Evolutionary conservation across 2,888 invertebrate species (phyloP).

Genomic region (Eristalis pertinax): DNA sequence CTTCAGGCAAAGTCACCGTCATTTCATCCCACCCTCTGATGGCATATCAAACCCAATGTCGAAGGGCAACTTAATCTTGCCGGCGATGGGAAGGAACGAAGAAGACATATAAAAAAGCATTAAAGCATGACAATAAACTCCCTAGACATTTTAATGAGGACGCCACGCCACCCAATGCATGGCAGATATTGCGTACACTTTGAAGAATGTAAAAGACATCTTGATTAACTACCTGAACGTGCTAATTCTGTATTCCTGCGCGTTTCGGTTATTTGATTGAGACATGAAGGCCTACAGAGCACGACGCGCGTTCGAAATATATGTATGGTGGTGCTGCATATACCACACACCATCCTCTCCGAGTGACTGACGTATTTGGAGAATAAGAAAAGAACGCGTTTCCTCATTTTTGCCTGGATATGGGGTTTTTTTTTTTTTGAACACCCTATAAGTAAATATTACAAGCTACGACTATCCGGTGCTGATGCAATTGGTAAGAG

Average conservation of each 20-base stretch:
- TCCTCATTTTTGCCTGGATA: neutral
- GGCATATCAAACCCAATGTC: too few relatives aligned
- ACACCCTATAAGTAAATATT: conserved; percentile 3
- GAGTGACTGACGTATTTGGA: neutral
- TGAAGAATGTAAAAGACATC: neutral
- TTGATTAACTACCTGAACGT: conserved; percentile 17
- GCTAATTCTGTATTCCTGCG: neutral
- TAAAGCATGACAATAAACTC: neutral
- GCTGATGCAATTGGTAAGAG: neutral
- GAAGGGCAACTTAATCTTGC: neutral
- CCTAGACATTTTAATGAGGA: neutral
- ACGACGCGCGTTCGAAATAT: neutral
- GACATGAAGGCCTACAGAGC: neutral
- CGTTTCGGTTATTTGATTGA: neutral
- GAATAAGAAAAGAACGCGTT: neutral
- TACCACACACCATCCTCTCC: neutral
- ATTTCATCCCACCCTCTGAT: neutral
- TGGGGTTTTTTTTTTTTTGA: neutral
- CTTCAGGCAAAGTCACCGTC: too few relatives aligned
- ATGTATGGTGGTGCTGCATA: neutral
- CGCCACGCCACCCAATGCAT: neutral
- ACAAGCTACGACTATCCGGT: neutral
- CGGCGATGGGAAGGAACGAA: neutral
- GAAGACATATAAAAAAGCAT: neutral
- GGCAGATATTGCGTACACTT: neutral